These are phyloP conservation scores for Mobula hypostoma DNA, from an alignment of 2,113 vertebrate genomes.

Conservation along the genomic window DNA sequence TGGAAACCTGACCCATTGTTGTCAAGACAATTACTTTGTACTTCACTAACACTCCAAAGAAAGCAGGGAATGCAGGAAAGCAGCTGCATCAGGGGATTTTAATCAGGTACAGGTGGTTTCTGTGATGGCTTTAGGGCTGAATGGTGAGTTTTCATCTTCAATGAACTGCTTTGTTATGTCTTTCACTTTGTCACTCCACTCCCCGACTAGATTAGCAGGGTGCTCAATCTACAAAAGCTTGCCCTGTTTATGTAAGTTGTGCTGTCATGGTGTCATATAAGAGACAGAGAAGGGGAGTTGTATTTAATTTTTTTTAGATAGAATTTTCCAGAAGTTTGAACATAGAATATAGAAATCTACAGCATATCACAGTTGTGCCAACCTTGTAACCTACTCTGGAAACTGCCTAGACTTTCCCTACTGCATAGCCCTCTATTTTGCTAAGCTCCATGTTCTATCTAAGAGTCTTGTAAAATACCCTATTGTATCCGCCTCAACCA, in stretches of 20 bases:
- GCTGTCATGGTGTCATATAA: background rate
- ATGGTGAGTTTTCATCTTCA: background rate
- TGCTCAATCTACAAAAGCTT: background rate
- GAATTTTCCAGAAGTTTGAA: background rate
- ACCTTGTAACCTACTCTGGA: no score
- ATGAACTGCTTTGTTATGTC: background rate
- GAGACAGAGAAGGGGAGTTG: background rate
- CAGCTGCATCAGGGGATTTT: background rate
- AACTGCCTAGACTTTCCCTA: no score
- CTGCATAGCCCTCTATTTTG: no score
- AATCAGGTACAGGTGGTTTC: background rate
- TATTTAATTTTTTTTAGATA: background rate
- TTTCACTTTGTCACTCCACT: background rate
- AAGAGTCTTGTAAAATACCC: no score
- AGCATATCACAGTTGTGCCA: no score
- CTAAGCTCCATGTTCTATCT: no score
- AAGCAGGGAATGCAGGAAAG: background rate
- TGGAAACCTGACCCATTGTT: background rate
- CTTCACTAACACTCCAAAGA: background rate
- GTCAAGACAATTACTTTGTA: background rate
- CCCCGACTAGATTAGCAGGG: background rate
- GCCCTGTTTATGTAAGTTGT: background rate
- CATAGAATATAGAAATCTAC: no score
- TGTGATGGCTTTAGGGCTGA: background rate
- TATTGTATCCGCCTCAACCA: no score